Conservation (phyloP, 1,140 invertebrate genomes). For the Anoplophora glabripennis region DNA sequence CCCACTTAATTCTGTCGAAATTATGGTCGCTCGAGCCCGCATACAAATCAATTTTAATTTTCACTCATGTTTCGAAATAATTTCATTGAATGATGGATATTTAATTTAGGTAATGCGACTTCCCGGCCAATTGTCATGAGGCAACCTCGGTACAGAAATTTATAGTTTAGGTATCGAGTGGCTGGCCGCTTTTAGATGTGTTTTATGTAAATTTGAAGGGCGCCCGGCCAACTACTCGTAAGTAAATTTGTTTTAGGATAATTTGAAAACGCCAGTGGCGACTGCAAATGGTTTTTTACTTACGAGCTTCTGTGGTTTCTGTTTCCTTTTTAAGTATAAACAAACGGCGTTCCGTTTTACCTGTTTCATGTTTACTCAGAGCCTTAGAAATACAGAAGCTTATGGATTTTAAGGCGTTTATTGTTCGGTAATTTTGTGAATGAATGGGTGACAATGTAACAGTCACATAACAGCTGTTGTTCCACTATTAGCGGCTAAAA, state of each 20-base stretch:
- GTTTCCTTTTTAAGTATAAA: slow-evolving; percentile 1
- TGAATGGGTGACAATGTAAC: no score
- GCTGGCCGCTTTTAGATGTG: slow-evolving; percentile 17
- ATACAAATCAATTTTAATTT: no score
- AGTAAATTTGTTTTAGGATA: slow-evolving; percentile 31
- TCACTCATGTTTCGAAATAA: no score
- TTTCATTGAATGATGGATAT: slow-evolving; percentile 7
- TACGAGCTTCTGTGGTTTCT: slow-evolving; percentile 19
- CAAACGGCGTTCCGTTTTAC: slow-evolving; percentile 13
- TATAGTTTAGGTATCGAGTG: slow-evolving; percentile 17
- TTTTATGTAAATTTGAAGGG: slow-evolving; percentile 30
- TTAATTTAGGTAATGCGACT: slow-evolving; percentile 22
- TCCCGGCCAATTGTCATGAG: slow-evolving; percentile 10
- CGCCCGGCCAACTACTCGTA: slow-evolving; percentile 22
- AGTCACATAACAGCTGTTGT: no score
- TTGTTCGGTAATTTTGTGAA: no score
- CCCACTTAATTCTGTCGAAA: no score
- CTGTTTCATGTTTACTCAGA: slow-evolving; percentile 11
- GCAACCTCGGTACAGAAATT: slow-evolving; percentile 17
- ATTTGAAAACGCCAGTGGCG: slow-evolving; percentile 30
- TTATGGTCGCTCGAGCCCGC: no score
- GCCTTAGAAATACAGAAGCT: slow-evolving; percentile 3
- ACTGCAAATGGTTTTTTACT: slow-evolving; percentile 29
- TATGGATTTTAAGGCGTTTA: neutral
- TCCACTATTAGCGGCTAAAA: no score